Percentiles rank a stretch among this genome's conserved stretches.
These are phyloP conservation scores for human (Homo sapiens) DNA, from an alignment of 2,113 vertebrate species.

Conservation along the genomic window GRCh38 chr19:41849501-41850000, in stretches of 20 bases:
- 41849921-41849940: not conserved
- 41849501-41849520: not conserved
- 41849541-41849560: not conserved
- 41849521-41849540: not conserved
- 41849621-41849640: not conserved
- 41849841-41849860: not conserved
- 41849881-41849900: not conserved
- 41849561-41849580: not conserved
- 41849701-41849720: not conserved
- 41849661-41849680: slow-evolving; percentile 18
- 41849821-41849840: not conserved
- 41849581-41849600: not conserved
- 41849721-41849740: not conserved
- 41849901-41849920: not conserved
- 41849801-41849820: not conserved
- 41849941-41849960: not conserved
- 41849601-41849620: not conserved
- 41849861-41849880: not conserved
- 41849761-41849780: not conserved
- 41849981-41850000: not conserved
- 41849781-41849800: not conserved
- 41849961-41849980: not conserved
- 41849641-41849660: not conserved
- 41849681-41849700: not conserved
- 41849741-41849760: not conserved